Base-by-base conservation (phyloP, 2,888 invertebrate genomes). In the Eremobia ochroleuca region DNA sequence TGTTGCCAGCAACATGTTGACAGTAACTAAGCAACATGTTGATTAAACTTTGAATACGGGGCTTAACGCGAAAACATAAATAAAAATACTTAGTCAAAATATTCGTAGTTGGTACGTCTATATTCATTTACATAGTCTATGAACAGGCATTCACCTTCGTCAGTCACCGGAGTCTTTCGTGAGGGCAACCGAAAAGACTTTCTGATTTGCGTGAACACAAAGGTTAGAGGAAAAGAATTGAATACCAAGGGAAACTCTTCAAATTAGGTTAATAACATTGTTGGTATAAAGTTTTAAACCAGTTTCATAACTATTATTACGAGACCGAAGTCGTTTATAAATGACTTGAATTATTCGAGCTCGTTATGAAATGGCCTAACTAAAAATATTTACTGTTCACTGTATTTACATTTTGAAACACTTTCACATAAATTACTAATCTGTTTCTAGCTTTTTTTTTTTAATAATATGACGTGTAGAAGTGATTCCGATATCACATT, bases 161-260 rank as follows among this genome's bases (percentile, higher is more conserved):
- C 46, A 43, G 61, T 64, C 72, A 73, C 69, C 75, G 64, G 59
- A 79, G 76, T 86, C 85, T 70, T 83, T 84, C 82, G 84, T 80
- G 81, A 85, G 82, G 83, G 81, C 85, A 87, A 87, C 83, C 79
- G 73, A 78, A 82, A 79, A 78, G 83, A 68, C 82, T 83, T 89
- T 90, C 85, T 86, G 88, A 89, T 90, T 91, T 91, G 89, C 91
- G 89, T 91, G 89, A 90, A 85, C 64, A 77, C 81, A 88, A 87
- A 83, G 77, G 79, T 75, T 84, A 69, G 40, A 77, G 73, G 62
- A 46, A 83, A 82, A 79, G 65, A 74, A 83, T 77, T 81, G 64
- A 85, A 89, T 78, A 80, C 74, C 78, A 64, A 55, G 69, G 81
- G 76, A 85, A 86, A 84, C 79, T 77, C 81, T 80, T 84, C 76